A percentile compares a stretch with the other conserved stretches of the same genome.
phyloP scores from a whole-genome alignment of 2,888 invertebrate species.

The Thalpophila matura region DNA sequence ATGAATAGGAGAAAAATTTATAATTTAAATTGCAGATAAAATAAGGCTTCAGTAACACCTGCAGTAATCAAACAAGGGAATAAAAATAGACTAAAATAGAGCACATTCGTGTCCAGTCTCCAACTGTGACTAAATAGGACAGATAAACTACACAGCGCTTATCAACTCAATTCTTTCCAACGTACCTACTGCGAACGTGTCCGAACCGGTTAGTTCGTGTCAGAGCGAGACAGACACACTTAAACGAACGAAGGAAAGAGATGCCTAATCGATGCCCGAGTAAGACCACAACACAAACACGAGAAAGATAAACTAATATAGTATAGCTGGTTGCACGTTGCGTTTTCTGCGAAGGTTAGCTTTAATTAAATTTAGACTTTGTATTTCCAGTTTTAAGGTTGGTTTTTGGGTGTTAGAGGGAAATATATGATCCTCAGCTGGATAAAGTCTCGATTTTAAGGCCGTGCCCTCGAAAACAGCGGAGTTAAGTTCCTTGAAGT shows the following conservation, averaged over 20 bases:
- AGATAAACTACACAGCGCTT: conserved; percentile 61
- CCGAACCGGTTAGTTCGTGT: conserved; percentile 77
- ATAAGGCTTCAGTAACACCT: conserved; percentile 33
- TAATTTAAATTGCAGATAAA: conserved; percentile 25
- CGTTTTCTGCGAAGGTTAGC: conserved; percentile 65
- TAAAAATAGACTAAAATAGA: conserved; percentile 57
- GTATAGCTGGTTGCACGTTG: conserved; percentile 72
- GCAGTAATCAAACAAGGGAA: conserved; percentile 33
- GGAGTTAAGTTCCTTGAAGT: conserved; percentile 62
- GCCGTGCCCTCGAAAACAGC: conserved; percentile 66
- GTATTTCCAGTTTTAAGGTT: conserved; percentile 16
- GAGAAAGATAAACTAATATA: conserved; percentile 68
- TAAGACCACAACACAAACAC: conserved; percentile 80
- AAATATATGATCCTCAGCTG: conserved; percentile 62
- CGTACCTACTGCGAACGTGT: conserved; percentile 73
- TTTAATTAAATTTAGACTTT: conserved; percentile 51
- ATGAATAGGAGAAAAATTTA: conserved; percentile 24
- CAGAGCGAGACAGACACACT: conserved; percentile 65
- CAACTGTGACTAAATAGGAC: conserved; percentile 63
- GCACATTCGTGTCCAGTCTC: conserved; percentile 46
- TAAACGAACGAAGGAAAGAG: conserved; percentile 66
- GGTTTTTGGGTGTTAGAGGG: conserved; percentile 32
- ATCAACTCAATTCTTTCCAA: conserved; percentile 72
- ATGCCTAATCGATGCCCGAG: conserved; percentile 67
- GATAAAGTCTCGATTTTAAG: conserved; percentile 68